A percentile compares a stretch with the other conserved stretches of the same genome.
Evolutionary conservation across 2,113 vertebrate genomes (phyloP).

Genomic region (Orcinus orca): DNA sequence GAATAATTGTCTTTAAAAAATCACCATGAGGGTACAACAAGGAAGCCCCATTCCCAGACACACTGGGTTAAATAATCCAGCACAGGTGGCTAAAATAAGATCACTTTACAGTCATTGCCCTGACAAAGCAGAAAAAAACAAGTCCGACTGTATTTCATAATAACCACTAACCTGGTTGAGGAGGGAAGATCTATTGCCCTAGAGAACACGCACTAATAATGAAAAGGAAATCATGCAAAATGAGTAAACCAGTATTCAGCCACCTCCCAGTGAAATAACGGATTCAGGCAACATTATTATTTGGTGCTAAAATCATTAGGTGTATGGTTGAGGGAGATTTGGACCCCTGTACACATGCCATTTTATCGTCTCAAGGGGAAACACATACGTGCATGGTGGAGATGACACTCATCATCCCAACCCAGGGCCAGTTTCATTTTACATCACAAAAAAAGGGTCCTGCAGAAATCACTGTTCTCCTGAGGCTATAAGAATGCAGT

Average conservation of each 20-base stretch:
- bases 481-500: too few relatives aligned
- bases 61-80: too few relatives aligned
- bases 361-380: background rate
- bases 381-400: fast-evolving
- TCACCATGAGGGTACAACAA: fast-evolving
- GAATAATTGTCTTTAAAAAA: background rate
- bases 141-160: background rate
- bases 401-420: too few relatives aligned
- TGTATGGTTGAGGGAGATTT: too few relatives aligned
- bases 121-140: background rate
- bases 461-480: background rate
- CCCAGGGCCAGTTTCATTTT: fast-evolving
- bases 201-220: background rate
- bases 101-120: background rate
- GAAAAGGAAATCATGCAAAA: fast-evolving
- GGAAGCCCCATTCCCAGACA: background rate
- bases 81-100: background rate
- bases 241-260: background rate
- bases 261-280: background rate
- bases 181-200: background rate
- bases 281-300: too few relatives aligned
- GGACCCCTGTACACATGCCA: background rate
- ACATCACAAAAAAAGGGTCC: background rate
- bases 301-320: background rate
- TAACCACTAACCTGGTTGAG: fast-evolving